Percentiles rank a stretch among this genome's conserved stretches.
phyloP scores from a whole-genome alignment of 2,888 invertebrate genomes.

The Netelia inedita region DNA sequence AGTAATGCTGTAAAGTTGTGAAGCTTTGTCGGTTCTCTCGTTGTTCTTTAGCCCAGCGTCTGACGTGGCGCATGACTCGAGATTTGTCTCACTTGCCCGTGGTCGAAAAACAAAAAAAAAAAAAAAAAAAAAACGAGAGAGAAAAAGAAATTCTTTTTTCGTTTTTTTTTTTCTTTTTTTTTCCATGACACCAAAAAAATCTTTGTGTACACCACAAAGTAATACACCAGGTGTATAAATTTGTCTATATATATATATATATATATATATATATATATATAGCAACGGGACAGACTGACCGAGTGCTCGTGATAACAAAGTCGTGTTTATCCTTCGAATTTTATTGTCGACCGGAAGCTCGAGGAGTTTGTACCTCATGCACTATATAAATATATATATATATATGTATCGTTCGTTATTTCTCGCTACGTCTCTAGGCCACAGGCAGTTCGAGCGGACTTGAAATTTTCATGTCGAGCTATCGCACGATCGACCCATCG shows the following conservation, averaged over 20 bases:
- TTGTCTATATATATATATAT: not conserved
- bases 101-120: not conserved
- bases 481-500: conserved; percentile 1
- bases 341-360: conserved; percentile 17
- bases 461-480: conserved; percentile 4
- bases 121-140: not conserved
- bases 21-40: conserved; percentile 51
- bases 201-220: not conserved
- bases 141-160: too few species aligned
- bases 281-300: not conserved
- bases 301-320: conserved; percentile 29
- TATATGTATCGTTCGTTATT: not conserved
- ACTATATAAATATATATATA: not conserved
- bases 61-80: conserved; percentile 9
- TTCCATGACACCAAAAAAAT: conserved; percentile 4
- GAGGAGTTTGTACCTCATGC: not conserved
- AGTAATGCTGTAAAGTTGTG: conserved; percentile 27
- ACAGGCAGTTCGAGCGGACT: not conserved
- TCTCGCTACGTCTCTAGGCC: not conserved
- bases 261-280: not conserved
- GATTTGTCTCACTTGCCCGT: not conserved
- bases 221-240: not conserved
- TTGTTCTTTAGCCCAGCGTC: conserved; percentile 9
- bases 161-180: too few species aligned
- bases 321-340: conserved; percentile 20